Evolutionary conservation across 37 sponge, comb jelly and placozoan genomes (phyloP), one percentile per base, ranked within the genome.

Genomic region (Haliclona indistincta): DNA sequence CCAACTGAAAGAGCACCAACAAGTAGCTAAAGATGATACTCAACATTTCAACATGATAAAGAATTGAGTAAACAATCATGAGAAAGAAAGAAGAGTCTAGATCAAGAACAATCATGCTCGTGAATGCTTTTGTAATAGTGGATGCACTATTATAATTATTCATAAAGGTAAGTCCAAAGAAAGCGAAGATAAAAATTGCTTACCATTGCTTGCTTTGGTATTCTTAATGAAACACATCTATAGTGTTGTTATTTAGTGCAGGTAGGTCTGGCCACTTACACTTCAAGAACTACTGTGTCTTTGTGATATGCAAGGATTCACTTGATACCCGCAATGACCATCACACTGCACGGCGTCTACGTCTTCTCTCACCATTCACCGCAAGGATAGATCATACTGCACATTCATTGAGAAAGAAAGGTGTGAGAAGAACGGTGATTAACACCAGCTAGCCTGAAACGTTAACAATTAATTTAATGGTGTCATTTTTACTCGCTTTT

Each of bases 141-240:
- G 85, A 84, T 34, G 78, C 85, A 71, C 67, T 70, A 40, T 43
- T n/a, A n/a, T n/a, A n/a, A 76, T 23, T 76, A 62, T 39, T 79
- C 78, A 67, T 79, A 86, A 10, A 78, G 56, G 56, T 85, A 85
- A 4, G 86, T 85, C 79, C 86, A 85, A 1, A 85, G 79, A 43
- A 83, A 45, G 32, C 85, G 32, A 49, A 65, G 32, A 58, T 83
- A 81, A 35, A 80, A 86, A 40, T 79, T 75, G 69, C 64, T 37
- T 43, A 80, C 86, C 2, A 86, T 80, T 37, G 80, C 37, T 54
- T 79, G 67, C 62, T 86, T 86, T 47, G 86, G 86, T 4, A 75
- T 86, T 86, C 86, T 40, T 79, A 86, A 63, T 84, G 73, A 33
- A 81, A 73, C 0, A 52, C 54, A 19, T 73, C 74, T 10, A 72